Conservation (phyloP, 2,797 vertebrate genomes). For the Enteromius mattozi region DNA sequence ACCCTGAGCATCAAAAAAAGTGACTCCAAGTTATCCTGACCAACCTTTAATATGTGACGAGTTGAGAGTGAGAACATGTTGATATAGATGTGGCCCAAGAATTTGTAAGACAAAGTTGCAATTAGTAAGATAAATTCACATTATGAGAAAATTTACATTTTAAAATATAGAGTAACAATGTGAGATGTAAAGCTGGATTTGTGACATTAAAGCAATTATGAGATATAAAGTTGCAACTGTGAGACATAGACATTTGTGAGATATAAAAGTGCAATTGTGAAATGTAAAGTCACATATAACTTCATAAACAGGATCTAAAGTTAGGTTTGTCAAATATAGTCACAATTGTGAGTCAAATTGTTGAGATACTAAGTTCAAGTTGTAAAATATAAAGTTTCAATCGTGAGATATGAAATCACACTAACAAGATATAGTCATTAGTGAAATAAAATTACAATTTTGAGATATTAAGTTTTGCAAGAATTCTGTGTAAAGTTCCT, state of each 20-base stretch:
- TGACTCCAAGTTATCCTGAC: too few relatives aligned
- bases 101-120: not conserved
- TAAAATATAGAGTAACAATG: not conserved
- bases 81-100: constrained; percentile 42
- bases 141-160: not conserved
- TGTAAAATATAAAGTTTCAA: not conserved
- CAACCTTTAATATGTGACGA: too few relatives aligned
- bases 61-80: too few relatives aligned
- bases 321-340: not conserved
- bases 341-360: too few relatives aligned
- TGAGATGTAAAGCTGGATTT: not conserved
- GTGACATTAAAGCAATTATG: not conserved
- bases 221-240: not conserved
- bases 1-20: too few relatives aligned
- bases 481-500: not conserved
- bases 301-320: not conserved
- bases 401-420: not conserved
- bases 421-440: not conserved
- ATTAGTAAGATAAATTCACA: not conserved
- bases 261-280: not conserved
- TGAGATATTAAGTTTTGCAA: not conserved
- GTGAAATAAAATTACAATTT: not conserved
- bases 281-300: not conserved
- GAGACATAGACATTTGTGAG: not conserved
- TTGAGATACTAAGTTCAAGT: not conserved